These are phyloP conservation scores for Copidosoma floridanum DNA, from an alignment of 1,140 invertebrate species.

Conservation along the genomic window DNA sequence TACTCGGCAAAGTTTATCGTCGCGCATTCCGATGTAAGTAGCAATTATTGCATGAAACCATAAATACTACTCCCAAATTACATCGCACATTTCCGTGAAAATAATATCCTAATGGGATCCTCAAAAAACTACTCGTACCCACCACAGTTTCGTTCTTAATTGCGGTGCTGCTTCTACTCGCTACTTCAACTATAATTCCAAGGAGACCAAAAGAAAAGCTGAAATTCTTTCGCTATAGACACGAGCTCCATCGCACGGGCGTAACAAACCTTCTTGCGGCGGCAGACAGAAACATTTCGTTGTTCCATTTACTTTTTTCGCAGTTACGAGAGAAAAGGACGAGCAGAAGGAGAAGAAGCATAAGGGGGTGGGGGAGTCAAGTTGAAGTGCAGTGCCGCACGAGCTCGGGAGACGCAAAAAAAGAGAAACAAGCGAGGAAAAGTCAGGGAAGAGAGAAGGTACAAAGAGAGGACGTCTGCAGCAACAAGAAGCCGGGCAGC, in stretches of 20 bases:
- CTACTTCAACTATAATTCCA: too few relatives aligned
- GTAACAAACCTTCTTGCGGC: background rate
- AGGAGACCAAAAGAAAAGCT: too few relatives aligned
- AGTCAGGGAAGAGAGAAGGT: background rate
- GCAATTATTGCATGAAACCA: too few relatives aligned
- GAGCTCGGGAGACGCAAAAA: background rate
- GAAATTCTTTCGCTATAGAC: background rate
- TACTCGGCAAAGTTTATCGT: too few relatives aligned
- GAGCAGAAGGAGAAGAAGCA: constrained; percentile 1
- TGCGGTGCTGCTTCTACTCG: too few relatives aligned
- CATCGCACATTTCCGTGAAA: too few relatives aligned
- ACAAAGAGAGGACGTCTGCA: background rate
- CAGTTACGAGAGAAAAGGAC: too few relatives aligned
- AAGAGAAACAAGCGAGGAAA: background rate
- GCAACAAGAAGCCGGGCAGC: constrained; percentile 1
- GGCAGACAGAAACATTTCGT: constrained; percentile 6
- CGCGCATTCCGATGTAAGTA: too few relatives aligned
- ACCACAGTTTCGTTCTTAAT: too few relatives aligned
- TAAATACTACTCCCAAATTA: too few relatives aligned
- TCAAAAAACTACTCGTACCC: too few relatives aligned
- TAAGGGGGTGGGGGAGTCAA: background rate
- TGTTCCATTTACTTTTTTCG: constrained; percentile 12
- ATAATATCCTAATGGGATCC: too few relatives aligned
- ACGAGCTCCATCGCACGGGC: background rate
- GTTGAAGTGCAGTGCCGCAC: constrained; percentile 9